phyloP scores from a whole-genome alignment of 1,140 invertebrate species.

The Nebria ingens region DNA sequence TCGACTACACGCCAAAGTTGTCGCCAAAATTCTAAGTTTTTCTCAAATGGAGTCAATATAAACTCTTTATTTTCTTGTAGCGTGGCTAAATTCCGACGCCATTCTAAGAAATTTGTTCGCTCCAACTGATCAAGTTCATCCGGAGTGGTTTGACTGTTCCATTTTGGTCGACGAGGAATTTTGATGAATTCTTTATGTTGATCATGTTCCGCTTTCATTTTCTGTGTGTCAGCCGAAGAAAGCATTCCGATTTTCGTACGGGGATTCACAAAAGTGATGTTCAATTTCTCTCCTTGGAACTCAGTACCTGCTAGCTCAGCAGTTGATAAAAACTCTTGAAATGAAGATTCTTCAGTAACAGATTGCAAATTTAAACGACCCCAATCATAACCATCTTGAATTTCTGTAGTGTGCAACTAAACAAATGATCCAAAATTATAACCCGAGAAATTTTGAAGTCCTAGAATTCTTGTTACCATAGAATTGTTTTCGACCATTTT shows the following conservation, averaged over 20 bases:
- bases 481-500: conserved; percentile 51
- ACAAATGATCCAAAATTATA: conserved; percentile 19
- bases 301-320: conserved; percentile 89
- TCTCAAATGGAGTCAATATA: conserved; percentile 91
- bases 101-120: conserved; percentile 73
- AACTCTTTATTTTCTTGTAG: conserved; percentile 74
- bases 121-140: conserved; percentile 71
- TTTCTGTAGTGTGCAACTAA: conserved; percentile 76
- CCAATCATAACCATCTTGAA: conserved; percentile 87
- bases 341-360: conserved; percentile 88
- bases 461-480: too few relatives aligned
- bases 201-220: conserved; percentile 49
- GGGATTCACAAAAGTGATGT: conserved; percentile 67
- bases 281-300: conserved; percentile 84
- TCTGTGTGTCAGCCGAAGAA: conserved; percentile 48
- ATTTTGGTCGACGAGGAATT: conserved; percentile 78
- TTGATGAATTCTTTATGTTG: conserved; percentile 55
- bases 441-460: conserved; percentile 11
- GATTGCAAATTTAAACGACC: conserved; percentile 81
- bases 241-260: conserved; percentile 49
- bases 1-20: conserved; percentile 98
- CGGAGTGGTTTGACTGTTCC: conserved; percentile 62
- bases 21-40: conserved; percentile 97
- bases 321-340: conserved; percentile 92
- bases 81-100: conserved; percentile 69